Conservation (phyloP, 2,888 invertebrate species). For the Eulithis testata region DNA sequence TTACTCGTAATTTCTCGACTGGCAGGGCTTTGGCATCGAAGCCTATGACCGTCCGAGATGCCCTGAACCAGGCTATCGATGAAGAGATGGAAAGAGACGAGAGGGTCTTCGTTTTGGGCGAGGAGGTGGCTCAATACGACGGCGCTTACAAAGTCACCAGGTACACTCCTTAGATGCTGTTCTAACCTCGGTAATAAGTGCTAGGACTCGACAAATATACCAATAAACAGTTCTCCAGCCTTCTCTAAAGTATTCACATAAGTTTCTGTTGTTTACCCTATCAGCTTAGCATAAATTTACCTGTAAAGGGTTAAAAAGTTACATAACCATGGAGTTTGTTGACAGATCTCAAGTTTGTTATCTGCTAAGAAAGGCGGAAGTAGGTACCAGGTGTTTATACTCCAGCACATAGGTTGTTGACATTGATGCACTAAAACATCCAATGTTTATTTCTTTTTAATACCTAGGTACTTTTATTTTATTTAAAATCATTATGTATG, state of each 20-base stretch:
- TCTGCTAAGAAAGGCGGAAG: conserved; percentile 17
- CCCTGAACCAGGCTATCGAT: conserved; percentile 97
- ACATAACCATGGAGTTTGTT: conserved; percentile 69
- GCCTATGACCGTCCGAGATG: conserved; percentile 97
- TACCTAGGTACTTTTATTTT: conserved; percentile 3
- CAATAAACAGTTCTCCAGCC: not conserved
- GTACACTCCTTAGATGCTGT: conserved; percentile 46
- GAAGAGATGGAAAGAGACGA: conserved; percentile 98
- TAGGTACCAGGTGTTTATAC: conserved; percentile 28
- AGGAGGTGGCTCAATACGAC: conserved; percentile 99
- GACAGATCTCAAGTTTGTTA: conserved; percentile 50
- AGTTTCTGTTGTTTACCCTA: not conserved
- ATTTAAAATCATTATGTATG: not conserved
- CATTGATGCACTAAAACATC: conserved; percentile 7
- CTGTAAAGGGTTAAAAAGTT: conserved; percentile 47
- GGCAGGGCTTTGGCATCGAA: conserved; percentile 73
- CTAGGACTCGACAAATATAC: not conserved
- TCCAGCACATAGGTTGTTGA: conserved; percentile 9
- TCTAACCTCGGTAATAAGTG: conserved; percentile 40
- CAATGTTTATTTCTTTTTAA: conserved; percentile 3
- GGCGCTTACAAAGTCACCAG: conserved; percentile 98
- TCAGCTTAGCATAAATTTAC: not conserved
- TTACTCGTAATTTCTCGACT: conserved; percentile 73
- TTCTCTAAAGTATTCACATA: not conserved
- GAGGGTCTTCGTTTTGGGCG: conserved; percentile 95